phyloP scores from a whole-genome alignment of 1,140 invertebrate species.

The Odontomachus brunneus region DNA sequence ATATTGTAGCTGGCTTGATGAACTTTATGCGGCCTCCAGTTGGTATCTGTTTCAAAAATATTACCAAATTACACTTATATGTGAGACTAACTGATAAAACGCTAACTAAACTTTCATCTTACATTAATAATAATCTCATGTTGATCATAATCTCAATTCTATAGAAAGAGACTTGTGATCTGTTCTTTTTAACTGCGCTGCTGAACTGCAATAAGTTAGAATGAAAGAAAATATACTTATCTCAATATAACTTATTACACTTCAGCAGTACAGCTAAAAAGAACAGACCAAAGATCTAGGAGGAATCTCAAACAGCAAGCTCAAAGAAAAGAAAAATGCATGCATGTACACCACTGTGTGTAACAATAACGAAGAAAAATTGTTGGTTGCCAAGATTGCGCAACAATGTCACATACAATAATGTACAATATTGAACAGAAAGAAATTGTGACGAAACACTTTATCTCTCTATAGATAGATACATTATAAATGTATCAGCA shows the following conservation, averaged over 20 bases:
- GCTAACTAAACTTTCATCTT: too few relatives aligned
- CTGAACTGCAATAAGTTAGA: too few relatives aligned
- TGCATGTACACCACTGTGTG: neutral
- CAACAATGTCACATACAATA: neutral
- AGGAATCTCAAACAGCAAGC: neutral
- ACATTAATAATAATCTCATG: neutral
- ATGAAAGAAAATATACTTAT: too few relatives aligned
- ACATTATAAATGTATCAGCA: neutral
- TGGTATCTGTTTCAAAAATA: slow-evolving; percentile 75
- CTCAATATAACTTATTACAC: too few relatives aligned
- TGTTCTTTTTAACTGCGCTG: too few relatives aligned
- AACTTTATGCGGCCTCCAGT: slow-evolving; percentile 82
- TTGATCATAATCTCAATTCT: slow-evolving; percentile 27
- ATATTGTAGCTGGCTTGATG: slow-evolving; percentile 77
- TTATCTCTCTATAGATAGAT: neutral
- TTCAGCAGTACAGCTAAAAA: slow-evolving; percentile 15
- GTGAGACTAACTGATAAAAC: too few relatives aligned
- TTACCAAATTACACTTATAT: neutral
- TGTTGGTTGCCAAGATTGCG: neutral
- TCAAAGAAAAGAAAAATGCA: neutral
- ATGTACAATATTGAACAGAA: neutral
- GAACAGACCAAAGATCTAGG: neutral
- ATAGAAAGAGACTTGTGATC: too few relatives aligned
- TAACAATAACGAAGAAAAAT: slow-evolving; percentile 3
- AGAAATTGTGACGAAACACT: neutral